phyloP scores from a whole-genome alignment of 2,888 invertebrate genomes.

The Neoitamus cyanurus region DNA sequence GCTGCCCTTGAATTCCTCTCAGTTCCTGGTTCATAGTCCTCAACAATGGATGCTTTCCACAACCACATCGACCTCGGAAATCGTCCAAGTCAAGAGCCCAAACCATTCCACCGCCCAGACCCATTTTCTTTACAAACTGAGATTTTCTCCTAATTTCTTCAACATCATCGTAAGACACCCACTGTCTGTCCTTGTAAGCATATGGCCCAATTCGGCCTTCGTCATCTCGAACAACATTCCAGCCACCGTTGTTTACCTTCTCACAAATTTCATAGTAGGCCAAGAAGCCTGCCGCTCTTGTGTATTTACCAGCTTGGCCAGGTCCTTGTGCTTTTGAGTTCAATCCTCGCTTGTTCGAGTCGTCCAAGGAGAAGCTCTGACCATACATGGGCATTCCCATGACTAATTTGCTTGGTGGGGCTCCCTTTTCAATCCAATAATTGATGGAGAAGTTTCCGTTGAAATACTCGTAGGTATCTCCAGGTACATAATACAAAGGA shows the following conservation, averaged over 20 bases:
- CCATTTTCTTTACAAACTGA: conserved; percentile 70
- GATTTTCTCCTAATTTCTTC: conserved; percentile 74
- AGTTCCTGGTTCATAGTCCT: conserved; percentile 73
- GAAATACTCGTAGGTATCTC: conserved; percentile 73
- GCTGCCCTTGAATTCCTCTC: conserved; percentile 66
- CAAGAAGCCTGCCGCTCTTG: conserved; percentile 78
- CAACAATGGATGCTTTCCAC: conserved; percentile 76
- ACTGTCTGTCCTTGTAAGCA: conserved; percentile 77
- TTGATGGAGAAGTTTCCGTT: conserved; percentile 79
- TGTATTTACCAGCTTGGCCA: conserved; percentile 77
- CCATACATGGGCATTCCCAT: conserved; percentile 84
- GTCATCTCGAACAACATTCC: conserved; percentile 73
- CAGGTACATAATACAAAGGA: conserved; percentile 75
- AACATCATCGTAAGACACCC: conserved; percentile 83
- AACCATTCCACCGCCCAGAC: conserved; percentile 79
- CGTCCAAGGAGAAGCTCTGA: conserved; percentile 76
- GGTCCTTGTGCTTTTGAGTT: conserved; percentile 74
- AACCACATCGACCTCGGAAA: conserved; percentile 76
- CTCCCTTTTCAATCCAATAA: conserved; percentile 77
- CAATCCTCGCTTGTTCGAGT: conserved; percentile 67
- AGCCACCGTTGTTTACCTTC: conserved; percentile 70
- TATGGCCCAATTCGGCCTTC: conserved; percentile 78
- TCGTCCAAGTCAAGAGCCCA: conserved; percentile 86
- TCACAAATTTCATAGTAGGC: conserved; percentile 83
- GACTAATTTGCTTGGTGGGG: conserved; percentile 74